Conservation (phyloP, 2,888 invertebrate species). For the Ormia ochracea region DNA sequence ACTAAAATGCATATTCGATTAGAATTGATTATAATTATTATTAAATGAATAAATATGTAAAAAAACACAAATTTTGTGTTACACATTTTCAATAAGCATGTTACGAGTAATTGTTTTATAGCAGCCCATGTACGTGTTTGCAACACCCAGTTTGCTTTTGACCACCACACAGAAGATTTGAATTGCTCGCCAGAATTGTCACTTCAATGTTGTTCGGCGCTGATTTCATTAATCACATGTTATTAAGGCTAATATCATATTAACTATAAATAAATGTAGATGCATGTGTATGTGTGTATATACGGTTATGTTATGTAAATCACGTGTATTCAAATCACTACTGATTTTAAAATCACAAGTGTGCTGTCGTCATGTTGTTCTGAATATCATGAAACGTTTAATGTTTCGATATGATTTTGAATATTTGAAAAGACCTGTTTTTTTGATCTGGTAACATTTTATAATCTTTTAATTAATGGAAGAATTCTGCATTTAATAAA, state of each 20-base stretch:
- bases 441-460: too few relatives aligned
- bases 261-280: neutral
- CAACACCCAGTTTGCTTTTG: slow-evolving; percentile 36
- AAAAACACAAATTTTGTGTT: slow-evolving; percentile 21
- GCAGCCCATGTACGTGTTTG: slow-evolving; percentile 40
- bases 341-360: too few relatives aligned
- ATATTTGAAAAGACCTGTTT: too few relatives aligned
- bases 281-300: neutral
- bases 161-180: neutral
- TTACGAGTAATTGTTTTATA: slow-evolving; percentile 8
- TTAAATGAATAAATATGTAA: slow-evolving; percentile 18
- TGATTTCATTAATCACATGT: slow-evolving; percentile 33
- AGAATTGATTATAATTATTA: slow-evolving; percentile 50
- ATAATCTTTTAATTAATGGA: too few relatives aligned
- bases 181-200: neutral
- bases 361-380: too few relatives aligned
- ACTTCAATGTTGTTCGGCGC: slow-evolving; percentile 36
- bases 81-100: slow-evolving; percentile 21
- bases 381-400: too few relatives aligned
- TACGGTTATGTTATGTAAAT: too few relatives aligned
- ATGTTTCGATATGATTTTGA: too few relatives aligned
- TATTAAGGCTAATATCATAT: neutral
- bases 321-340: too few relatives aligned
- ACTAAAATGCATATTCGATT: slow-evolving; percentile 61
- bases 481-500: too few relatives aligned